A percentile compares a stretch with the other conserved stretches of the same genome.
Conservation (phyloP, 1,140 invertebrate species). For the Drosophila kikkawai region DNA sequence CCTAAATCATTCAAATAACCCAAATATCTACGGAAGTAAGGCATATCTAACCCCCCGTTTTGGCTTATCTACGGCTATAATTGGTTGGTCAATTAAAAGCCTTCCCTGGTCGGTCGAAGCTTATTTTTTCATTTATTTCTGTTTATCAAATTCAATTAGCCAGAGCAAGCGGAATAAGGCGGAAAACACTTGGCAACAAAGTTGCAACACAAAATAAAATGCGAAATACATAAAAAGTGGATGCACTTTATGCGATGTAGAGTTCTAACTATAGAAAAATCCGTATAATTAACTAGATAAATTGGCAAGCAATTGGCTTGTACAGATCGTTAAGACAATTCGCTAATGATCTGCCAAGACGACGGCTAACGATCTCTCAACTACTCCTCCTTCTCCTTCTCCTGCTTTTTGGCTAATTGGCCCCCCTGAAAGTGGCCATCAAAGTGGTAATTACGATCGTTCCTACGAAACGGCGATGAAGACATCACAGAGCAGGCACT, state of each 20-base stretch:
- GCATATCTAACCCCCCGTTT: slow-evolving; percentile 6
- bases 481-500: slow-evolving; percentile 29
- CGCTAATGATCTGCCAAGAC: slow-evolving; percentile 46
- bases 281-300: slow-evolving; percentile 61
- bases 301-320: slow-evolving; percentile 55
- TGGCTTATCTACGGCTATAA: slow-evolving; percentile 53
- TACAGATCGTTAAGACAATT: slow-evolving; percentile 59
- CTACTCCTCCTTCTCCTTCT: not conserved
- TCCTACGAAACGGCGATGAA: slow-evolving; percentile 22
- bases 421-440: slow-evolving; percentile 41
- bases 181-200: slow-evolving; percentile 37
- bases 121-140: not conserved
- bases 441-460: slow-evolving; percentile 41
- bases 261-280: slow-evolving; percentile 54
- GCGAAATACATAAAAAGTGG: not conserved
- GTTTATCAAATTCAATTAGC: slow-evolving; percentile 19
- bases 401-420: slow-evolving; percentile 49
- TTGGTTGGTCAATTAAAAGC: slow-evolving; percentile 64
- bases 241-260: slow-evolving; percentile 1
- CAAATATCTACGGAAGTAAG: not conserved
- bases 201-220: slow-evolving; percentile 16
- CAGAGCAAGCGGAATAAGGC: not conserved
- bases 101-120: not conserved
- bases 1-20: not conserved
- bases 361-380: slow-evolving; percentile 43